Percentiles rank a stretch among this genome's conserved stretches.
Conservation (phyloP, 1,140 invertebrate genomes). For the Atta texana region DNA sequence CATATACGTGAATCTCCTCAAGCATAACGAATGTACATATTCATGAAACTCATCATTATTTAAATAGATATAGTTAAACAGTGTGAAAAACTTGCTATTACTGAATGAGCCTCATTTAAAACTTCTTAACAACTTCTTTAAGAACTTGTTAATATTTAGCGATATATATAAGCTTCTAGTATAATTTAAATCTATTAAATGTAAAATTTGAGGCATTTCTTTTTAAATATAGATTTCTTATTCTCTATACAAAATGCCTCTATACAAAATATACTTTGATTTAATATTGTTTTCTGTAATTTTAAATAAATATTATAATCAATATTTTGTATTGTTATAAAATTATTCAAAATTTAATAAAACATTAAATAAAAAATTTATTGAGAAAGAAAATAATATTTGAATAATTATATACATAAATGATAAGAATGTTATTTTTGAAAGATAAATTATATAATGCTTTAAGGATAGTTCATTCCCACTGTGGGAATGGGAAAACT, state of each 20-base stretch:
- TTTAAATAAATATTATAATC: neutral
- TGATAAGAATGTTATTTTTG: neutral
- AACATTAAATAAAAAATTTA: neutral
- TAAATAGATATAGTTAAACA: slow-evolving; percentile 15
- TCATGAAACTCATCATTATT: slow-evolving; percentile 34
- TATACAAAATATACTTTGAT: neutral
- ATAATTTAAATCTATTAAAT: neutral
- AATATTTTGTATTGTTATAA: neutral
- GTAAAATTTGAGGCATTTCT: neutral
- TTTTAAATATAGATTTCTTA: neutral
- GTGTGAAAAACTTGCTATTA: neutral
- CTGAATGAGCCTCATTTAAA: neutral
- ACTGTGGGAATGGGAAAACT: neutral
- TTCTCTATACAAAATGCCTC: neutral
- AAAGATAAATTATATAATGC: neutral
- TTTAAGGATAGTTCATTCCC: neutral
- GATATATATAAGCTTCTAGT: neutral
- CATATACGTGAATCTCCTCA: neutral
- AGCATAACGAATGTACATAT: slow-evolving; percentile 37
- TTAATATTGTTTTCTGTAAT: neutral
- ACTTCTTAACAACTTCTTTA: slow-evolving; percentile 9
- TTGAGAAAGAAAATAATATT: neutral
- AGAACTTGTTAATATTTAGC: neutral
- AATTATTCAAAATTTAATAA: neutral
- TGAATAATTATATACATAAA: neutral